These are phyloP conservation scores for Temnothorax ravouxi DNA, from an alignment of 2,888 invertebrate species.

Conservation along the genomic window DNA sequence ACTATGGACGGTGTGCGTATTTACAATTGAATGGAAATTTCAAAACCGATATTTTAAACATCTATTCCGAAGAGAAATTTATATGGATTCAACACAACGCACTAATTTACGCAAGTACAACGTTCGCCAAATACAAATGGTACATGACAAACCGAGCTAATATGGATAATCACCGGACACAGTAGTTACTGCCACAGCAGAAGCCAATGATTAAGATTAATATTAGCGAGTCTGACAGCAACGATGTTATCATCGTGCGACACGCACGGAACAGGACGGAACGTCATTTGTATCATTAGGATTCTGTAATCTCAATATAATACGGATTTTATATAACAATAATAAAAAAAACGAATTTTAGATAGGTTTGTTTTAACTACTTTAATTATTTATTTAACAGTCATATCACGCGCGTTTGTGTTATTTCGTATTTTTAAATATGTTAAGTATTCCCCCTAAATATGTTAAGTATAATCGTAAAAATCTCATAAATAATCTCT, in stretches of 20 bases:
- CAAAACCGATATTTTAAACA: conserved; percentile 24
- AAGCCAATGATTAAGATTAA: conserved; percentile 58
- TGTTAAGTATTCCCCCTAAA: not conserved
- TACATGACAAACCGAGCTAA: conserved; percentile 54
- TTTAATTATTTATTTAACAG: not conserved
- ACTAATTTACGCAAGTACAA: conserved; percentile 37
- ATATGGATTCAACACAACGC: conserved; percentile 4
- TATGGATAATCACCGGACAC: conserved; percentile 58
- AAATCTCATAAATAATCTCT: not conserved
- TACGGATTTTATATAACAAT: not conserved
- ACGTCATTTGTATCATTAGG: conserved; percentile 42
- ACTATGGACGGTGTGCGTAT: not conserved
- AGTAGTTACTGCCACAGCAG: conserved; percentile 53
- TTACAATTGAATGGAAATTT: conserved; percentile 7
- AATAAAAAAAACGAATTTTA: not conserved
- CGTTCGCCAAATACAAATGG: conserved; percentile 51
- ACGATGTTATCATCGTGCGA: conserved; percentile 53
- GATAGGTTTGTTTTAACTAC: conserved; percentile 15
- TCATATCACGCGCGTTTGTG: not conserved
- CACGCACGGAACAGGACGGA: conserved; percentile 45
- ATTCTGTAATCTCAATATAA: conserved; percentile 30
- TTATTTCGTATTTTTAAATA: not conserved
- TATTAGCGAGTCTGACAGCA: conserved; percentile 57
- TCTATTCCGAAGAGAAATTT: conserved; percentile 2
- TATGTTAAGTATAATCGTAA: not conserved